Conservation (phyloP, 2,888 invertebrate species). For the Molorchus minor region DNA sequence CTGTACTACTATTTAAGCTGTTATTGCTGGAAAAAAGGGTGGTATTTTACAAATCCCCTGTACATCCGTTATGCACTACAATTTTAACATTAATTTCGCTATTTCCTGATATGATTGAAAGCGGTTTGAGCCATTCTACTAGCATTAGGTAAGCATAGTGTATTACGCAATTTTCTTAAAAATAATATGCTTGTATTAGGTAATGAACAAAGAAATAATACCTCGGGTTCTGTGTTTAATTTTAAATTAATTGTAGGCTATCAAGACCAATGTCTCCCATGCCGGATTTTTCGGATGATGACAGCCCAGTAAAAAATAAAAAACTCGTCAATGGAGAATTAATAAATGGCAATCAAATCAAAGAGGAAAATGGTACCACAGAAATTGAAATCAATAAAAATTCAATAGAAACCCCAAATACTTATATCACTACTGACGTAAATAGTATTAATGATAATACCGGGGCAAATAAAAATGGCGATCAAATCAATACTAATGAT, state of each 20-base stretch:
- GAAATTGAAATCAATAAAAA: constrained; percentile 19
- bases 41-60: constrained; percentile 92
- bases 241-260: constrained; percentile 62
- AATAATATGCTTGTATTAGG: too few relatives aligned
- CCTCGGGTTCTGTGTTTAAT: too few relatives aligned
- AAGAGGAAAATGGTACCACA: constrained; percentile 23
- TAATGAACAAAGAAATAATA: too few relatives aligned
- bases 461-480: constrained; percentile 45
- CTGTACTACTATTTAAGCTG: constrained; percentile 90
- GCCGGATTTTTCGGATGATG: constrained; percentile 70
- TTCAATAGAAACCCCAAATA: constrained; percentile 6
- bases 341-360: constrained; percentile 29
- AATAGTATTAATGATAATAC: constrained; percentile 28
- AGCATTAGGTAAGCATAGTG: constrained; percentile 78
- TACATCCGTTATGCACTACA: constrained; percentile 85
- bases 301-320: constrained; percentile 51
- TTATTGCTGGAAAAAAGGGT: constrained; percentile 88
- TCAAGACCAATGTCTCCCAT: constrained; percentile 78
- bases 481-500: constrained; percentile 38
- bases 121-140: constrained; percentile 83
- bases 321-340: constrained; percentile 32
- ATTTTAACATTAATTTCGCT: constrained; percentile 90
- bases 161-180: too few relatives aligned
- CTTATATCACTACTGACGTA: constrained; percentile 9
- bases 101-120: constrained; percentile 88